phyloP scores from a whole-genome alignment of 2,113 vertebrate species.

The Perognathus longimembris region DNA sequence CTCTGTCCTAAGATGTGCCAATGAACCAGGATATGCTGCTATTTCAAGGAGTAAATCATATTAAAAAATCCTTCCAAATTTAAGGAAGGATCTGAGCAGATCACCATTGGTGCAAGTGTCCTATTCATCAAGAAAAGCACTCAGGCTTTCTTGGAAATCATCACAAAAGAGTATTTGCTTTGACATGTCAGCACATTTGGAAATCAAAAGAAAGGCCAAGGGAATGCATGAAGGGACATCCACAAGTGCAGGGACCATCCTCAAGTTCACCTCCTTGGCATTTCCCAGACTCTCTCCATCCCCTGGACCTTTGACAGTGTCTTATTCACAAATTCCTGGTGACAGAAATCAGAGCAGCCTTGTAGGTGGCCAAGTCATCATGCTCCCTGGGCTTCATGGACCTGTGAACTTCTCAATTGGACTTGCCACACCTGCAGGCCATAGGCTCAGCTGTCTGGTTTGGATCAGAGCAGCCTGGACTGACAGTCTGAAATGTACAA shows the following conservation, averaged over 20 bases:
- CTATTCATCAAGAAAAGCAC: background rate
- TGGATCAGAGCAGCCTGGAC: background rate
- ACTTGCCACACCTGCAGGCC: background rate
- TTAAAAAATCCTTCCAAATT: background rate
- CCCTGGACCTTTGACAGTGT: background rate
- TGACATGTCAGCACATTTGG: background rate
- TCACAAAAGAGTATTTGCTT: background rate
- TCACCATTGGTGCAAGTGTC: fast-evolving
- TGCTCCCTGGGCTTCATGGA: background rate
- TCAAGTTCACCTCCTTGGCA: background rate
- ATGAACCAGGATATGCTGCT: background rate
- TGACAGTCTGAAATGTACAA: fast-evolving
- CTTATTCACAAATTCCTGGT: background rate
- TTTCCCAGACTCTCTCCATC: no score
- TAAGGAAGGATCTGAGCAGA: background rate
- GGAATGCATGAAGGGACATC: no score
- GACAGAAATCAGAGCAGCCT: background rate
- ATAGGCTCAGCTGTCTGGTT: background rate
- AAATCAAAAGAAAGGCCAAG: background rate
- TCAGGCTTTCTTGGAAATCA: background rate
- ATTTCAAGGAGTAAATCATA: background rate
- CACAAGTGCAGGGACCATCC: background rate
- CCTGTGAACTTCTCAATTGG: no score
- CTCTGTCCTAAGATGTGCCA: background rate
- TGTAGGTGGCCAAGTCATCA: fast-evolving